Evolutionary conservation across 2,888 invertebrate genomes (phyloP), one percentile per base, ranked within the genome.

Genomic region (Serrognathus titanus): DNA sequence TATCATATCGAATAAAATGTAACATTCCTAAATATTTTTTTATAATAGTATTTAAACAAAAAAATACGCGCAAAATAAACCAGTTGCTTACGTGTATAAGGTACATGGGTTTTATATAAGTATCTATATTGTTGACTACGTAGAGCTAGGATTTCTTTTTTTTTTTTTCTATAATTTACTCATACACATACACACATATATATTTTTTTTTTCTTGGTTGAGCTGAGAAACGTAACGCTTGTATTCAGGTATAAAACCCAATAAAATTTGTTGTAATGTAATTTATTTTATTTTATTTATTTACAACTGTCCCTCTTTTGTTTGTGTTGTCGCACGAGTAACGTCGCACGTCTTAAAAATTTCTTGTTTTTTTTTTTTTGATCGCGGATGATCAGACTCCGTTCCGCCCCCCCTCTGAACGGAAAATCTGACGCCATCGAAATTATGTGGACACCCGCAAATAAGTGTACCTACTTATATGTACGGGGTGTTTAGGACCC

Each of bases 391-490:
- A 6, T 63, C 66, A 67, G 63, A 58, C 49, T 63, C 61, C 57
- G 45, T 52, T 62, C 62, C 48, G 53, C 13, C 13, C 20, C 11
- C 7, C 10, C 8, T 7, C 58, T 54, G 63, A 63, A 55, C 43
- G 41, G 49, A 51, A 59, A 58, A 64, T 61, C 63, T 60, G 63
- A 49, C 56, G 12, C 11, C 2, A 37, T 16, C 5, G 12, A 43
- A 38, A 58, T 51, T 57, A 48, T 51, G 53, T 55, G 51, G 43
- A 60, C 69, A 72, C 71, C 66, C 53, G 61, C 69, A 67, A 67
- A 71, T 73, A 73, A 67, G 69, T 55, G 49, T 60, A 3, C 16
- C 16, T 16, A 64, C 69, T 72, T 73, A 73, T 71, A 59, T 69
- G 67, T 63, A 59, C 63, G 63, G 16, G 70, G 72, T 70, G 60